Base-by-base conservation (phyloP, 2,888 invertebrate genomes). In the Trichogramma dendrolimi region DNA sequence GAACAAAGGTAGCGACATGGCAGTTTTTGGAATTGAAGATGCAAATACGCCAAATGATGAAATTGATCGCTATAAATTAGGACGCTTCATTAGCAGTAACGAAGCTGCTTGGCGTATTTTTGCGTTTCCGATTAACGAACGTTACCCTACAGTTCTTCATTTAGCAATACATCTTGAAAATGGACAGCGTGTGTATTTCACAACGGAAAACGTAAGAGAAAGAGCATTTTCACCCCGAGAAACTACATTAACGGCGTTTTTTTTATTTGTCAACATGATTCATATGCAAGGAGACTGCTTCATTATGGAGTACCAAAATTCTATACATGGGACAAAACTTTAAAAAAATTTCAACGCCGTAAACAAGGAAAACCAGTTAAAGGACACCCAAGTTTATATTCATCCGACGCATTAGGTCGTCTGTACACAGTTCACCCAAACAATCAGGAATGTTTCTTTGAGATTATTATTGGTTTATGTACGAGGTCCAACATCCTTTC, bases 241-340 rank as follows among this genome's bases (percentile, higher is more conserved):
- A 8, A 64, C 66, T 8, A 63, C 64, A 4, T 68, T 77, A 49
- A 70, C 70, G 27, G 71, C 66, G 46, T 78, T 77, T 67, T 78
- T 79, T 58, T 46, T 64, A 43, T 67, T 76, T 78, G 76, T 58
- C 59, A 71, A 69, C 69, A 46, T 53, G 73, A 77, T 60, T 61
- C 48, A 40, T 76, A 75, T 70, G 76, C 76, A 56, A 71, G 68
- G 71, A 75, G 74, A 14, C 64, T 75, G 55, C 62, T 75, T 6
- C 76, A 77, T 63, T 60, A 56, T 55, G 61, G 58, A 14, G 58
- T 62, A 4, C 58, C 62, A n/a, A 42, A 40, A 7, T 62, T 54
- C 47, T 62, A 52, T 47, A 61, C 55, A 6, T 61, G 41, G 43
- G 52, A 61, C 41, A 50, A 49, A 10, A 2, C 46, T 10, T 10